A percentile compares a stretch with the other conserved stretches of the same genome.
Evolutionary conservation across 2,888 invertebrate species (phyloP).

Genomic region (Sinodicranocentrus sp.): DNA sequence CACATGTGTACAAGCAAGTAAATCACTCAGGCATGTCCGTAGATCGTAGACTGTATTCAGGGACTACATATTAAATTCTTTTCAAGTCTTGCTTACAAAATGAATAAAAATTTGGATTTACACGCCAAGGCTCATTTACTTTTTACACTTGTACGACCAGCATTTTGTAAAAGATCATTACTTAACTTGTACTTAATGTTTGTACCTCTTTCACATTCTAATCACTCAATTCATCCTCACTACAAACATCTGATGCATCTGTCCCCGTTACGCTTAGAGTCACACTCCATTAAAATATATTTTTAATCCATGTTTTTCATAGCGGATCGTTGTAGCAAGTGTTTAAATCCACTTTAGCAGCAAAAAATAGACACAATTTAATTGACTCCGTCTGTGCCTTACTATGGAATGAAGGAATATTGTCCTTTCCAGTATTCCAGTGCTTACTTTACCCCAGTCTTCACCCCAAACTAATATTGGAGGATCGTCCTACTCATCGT

Average conservation of each 20-base stretch:
- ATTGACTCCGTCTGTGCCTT: no score
- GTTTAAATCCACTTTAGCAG: no score
- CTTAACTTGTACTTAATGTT: constrained; percentile 49
- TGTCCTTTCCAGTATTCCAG: neutral
- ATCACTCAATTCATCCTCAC: constrained; percentile 5
- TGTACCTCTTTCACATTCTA: constrained; percentile 21
- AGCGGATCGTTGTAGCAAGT: no score
- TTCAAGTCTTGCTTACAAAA: no score
- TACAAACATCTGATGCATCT: constrained; percentile 33
- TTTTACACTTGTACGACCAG: constrained; percentile 53
- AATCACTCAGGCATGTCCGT: no score
- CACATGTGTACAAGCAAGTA: no score
- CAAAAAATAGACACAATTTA: no score
- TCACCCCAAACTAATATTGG: no score
- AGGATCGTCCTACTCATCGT: no score
- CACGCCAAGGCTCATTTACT: constrained; percentile 61
- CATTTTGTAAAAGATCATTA: constrained; percentile 55
- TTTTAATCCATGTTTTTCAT: neutral
- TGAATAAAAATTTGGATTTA: constrained; percentile 25
- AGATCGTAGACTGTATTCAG: no score
- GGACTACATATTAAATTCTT: no score
- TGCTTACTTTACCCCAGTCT: neutral
- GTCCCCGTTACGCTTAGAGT: constrained; percentile 30
- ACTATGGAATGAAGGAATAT: neutral
- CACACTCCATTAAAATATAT: constrained; percentile 21